phyloP scores from a whole-genome alignment of 2,113 vertebrate genomes.

The Megalops atlanticus region DNA sequence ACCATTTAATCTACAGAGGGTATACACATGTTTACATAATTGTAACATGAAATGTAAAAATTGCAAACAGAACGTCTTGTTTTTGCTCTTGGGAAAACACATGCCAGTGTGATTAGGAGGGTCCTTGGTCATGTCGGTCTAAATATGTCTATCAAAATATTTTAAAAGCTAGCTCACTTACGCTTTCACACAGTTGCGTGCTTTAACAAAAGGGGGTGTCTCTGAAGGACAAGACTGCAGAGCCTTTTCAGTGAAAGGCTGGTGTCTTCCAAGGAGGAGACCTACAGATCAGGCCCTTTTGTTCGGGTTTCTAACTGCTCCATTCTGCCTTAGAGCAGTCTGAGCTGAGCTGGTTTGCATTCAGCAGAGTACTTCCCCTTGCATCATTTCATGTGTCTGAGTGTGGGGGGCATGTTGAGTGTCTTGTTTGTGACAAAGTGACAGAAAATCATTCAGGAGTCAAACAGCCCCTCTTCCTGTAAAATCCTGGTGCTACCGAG shows the following conservation, averaged over 20 bases:
- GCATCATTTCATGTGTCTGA: constrained; percentile 39
- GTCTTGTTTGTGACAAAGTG: constrained; percentile 75
- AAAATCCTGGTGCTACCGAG: constrained; percentile 68
- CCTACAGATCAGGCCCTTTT: not conserved
- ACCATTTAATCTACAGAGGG: not conserved
- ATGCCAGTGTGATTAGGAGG: not conserved
- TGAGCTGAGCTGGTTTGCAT: constrained; percentile 35
- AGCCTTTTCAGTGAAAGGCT: not conserved
- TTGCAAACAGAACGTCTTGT: not conserved
- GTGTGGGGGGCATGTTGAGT: constrained; percentile 56
- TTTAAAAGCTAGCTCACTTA: not conserved
- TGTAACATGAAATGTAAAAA: not conserved
- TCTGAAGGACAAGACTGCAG: not conserved
- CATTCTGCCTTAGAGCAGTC: constrained; percentile 8
- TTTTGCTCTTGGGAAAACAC: not conserved
- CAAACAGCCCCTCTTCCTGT: constrained; percentile 61
- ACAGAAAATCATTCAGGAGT: constrained; percentile 77
- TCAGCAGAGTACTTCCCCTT: constrained; percentile 31
- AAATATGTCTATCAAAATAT: not conserved
- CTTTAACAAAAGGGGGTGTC: not conserved
- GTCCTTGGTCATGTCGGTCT: not conserved
- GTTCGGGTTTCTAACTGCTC: not conserved
- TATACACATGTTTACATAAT: not conserved
- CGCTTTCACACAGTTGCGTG: not conserved
- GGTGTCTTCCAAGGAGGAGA: constrained; percentile 10